Base-by-base conservation (phyloP, 2,113 vertebrate genomes). In the Sinocyclocheilus anshuiensis region DNA sequence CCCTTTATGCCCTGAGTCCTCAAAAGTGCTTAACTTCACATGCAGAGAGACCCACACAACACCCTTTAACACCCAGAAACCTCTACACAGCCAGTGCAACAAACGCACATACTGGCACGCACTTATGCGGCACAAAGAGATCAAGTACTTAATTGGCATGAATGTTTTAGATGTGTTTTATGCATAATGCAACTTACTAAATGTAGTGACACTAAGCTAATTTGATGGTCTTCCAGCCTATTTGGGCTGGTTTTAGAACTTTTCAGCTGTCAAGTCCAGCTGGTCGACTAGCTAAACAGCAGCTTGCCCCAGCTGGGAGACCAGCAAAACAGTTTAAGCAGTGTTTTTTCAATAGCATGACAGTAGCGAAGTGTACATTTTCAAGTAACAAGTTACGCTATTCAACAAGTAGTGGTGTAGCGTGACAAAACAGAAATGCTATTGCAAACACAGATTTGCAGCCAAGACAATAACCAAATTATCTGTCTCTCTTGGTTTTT, bases 11-110 rank as follows among this genome's bases (percentile, higher is more conserved):
- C 59, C 65, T 53, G 83, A 87, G 53, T 72, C 84, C 72, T 77
- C 13, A 39, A 69, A 72, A 88, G 78, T 84, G 80, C 83, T 84
- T 69, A 83, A 78, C 59, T 84, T 67, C 42, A 78, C 74, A 87
- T 67, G 50, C 67, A 63, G 53, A 67, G 26, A 83, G 50, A 86
- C 77, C 81, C 36, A 71, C 53, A 84, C 72, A 82, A 86, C 74
- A 61, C 48, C 45, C 53, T 48, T 48, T 59, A 33, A 42, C 78
- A 18, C 83, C 79, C 81, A 83, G 76, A 88, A 87, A 74, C 74
- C 22, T 57, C 50, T 20, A 59, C 55, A 22, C 77, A 86, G 50
- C 83, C 86, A 84, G 36, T 50, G n/a, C 10, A 26, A 55, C 75
- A 77, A 29, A 48, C 36, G 16, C 7, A 20, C 22, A 61, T 20